Percentiles rank a stretch among this genome's conserved stretches.
Evolutionary conservation across 2,888 invertebrate species (phyloP).

Genomic region (Zootermopsis nevadensis): DNA sequence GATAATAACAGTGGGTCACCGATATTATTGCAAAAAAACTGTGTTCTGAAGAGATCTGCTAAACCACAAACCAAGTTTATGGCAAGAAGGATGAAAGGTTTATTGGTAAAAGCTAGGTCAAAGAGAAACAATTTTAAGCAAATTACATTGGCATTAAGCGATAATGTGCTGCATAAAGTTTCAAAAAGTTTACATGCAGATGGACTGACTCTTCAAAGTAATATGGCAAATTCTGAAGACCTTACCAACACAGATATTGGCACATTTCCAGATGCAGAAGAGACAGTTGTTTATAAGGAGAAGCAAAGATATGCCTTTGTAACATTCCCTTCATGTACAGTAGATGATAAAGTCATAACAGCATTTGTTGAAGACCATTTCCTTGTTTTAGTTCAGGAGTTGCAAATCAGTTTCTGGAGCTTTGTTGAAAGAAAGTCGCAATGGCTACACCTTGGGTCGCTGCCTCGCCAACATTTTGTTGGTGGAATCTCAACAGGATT

Average conservation of each 20-base stretch:
- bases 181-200: too few species aligned
- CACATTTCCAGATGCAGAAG: too few species aligned
- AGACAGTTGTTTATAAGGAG: too few species aligned
- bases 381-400: slow-evolving; percentile 2
- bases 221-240: background rate
- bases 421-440: background rate
- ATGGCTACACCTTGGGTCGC: background rate
- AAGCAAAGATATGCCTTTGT: too few species aligned
- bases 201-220: background rate
- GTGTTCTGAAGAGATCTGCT: background rate
- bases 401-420: background rate
- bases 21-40: background rate
- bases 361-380: background rate
- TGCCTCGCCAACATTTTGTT: background rate
- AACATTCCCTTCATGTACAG: too few species aligned
- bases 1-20: background rate
- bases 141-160: too few species aligned
- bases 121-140: too few species aligned
- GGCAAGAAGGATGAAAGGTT: background rate
- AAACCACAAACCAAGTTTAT: background rate
- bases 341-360: background rate
- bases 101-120: background rate
- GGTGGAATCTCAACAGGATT: background rate
- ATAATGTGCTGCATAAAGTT: too few species aligned
- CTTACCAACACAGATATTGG: too few species aligned